Base-by-base conservation (phyloP, 2,797 vertebrate genomes). In the Eupleurogrammus muticus region DNA sequence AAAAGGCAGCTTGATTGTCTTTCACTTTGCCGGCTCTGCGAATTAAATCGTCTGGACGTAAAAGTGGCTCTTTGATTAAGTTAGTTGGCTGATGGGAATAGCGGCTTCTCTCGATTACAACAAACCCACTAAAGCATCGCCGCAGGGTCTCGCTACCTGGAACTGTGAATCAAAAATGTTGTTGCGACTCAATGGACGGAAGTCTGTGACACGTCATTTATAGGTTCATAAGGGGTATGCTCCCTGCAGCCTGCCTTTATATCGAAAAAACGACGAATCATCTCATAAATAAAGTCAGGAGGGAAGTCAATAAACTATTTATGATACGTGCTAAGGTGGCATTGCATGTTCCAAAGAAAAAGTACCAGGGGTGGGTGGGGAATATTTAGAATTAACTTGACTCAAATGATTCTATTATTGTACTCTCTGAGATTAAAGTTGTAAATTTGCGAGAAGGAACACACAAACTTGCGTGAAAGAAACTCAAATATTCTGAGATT, bases 41-140 rank as follows among this genome's bases (percentile, higher is more conserved):
- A 51, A 73, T 21, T 68, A 65, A 76, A 66, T 32, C 61, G 76
- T 57, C 59, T 11, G 52, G 56, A 70, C 77, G 82, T 79, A 48
- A 83, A 75, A 79, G 80, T 73, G 38, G 35, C 47, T 75, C 63
- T 83, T 67, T 86, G 73, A 86, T 85, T 70, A 77, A 82, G 66
- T 54, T 79, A n/a, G 65, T 82, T 69, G 47, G 65, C 65, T 76
- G 49, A 71, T 79, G 60, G 73, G 65, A 84, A 57, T 48, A 61
- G 65, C 49, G 51, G 65, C 62, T 69, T 65, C 52, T 81, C 78
- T 73, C 86, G 73, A 90, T 86, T 87, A 81, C 49, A 70, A 57
- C n/a, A 62, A 56, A 55, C 56, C 71, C 46, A 62, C 42, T 38
- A 28, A 59, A 61, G 79, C 32, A 32, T 55, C 57, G 72, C 79